Conservation (phyloP, 1,140 invertebrate species). For the Littorina saxatilis region DNA sequence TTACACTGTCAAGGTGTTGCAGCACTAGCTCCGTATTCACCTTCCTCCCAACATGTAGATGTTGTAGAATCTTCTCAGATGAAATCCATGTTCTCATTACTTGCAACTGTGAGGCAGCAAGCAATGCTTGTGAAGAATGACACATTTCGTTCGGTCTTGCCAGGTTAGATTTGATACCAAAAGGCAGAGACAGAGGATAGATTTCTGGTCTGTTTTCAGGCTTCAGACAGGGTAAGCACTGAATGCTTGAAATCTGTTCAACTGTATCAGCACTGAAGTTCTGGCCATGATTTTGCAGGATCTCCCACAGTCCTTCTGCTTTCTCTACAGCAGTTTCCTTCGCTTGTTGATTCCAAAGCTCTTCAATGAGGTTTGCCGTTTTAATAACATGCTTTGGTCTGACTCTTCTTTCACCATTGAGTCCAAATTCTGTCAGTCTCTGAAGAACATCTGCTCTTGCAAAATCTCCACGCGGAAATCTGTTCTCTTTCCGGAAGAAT, state of each 20-base stretch:
- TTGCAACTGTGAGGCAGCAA: neutral
- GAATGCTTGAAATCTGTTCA: neutral
- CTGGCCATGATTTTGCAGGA: neutral
- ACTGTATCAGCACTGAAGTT: constrained; percentile 8
- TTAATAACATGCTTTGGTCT: constrained; percentile 25
- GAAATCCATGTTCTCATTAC: neutral
- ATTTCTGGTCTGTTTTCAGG: neutral
- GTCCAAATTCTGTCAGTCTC: constrained; percentile 29
- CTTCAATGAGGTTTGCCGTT: constrained; percentile 27
- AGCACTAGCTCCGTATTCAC: neutral
- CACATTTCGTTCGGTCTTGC: constrained; percentile 13
- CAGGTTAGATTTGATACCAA: neutral
- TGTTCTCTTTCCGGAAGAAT: constrained; percentile 35
- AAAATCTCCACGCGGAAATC: constrained; percentile 40
- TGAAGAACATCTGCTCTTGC: neutral
- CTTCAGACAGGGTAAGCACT: constrained; percentile 36
- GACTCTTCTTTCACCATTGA: constrained; percentile 23
- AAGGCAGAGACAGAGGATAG: constrained; percentile 21
- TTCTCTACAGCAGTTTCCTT: neutral
- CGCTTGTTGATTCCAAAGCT: neutral
- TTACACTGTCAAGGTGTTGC: constrained; percentile 5
- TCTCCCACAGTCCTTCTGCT: constrained; percentile 14
- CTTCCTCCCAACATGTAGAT: too few relatives aligned
- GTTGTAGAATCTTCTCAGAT: too few relatives aligned
- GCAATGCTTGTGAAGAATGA: neutral